These are phyloP conservation scores for Radopholus similis DNA, from an alignment of 1,140 invertebrate species.

Conservation along the genomic window DNA sequence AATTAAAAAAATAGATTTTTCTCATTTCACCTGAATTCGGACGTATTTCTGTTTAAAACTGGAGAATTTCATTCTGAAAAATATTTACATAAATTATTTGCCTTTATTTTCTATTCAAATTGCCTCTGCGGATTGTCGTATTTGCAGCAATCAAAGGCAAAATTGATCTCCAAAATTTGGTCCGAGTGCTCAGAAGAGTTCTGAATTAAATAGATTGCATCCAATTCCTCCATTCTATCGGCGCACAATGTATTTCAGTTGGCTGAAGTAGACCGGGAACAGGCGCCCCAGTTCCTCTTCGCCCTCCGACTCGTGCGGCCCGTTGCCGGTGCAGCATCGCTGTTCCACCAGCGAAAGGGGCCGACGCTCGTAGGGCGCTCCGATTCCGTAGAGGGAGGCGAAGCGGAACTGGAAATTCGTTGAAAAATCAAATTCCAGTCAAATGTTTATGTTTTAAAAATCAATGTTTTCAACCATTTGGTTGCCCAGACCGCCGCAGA, in stretches of 20 bases:
- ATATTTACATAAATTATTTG: too few species aligned
- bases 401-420: constrained; percentile 1
- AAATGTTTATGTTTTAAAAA: neutral
- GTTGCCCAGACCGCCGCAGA: neutral
- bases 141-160: neutral
- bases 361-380: neutral
- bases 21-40: too few species aligned
- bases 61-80: too few species aligned
- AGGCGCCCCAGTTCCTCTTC: neutral
- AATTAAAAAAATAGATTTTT: too few species aligned
- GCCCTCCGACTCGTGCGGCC: neutral
- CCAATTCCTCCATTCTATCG: neutral
- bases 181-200: neutral
- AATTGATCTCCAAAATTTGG: neutral
- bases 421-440: neutral
- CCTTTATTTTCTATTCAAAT: too few species aligned
- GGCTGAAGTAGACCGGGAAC: neutral
- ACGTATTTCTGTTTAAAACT: too few species aligned
- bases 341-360: neutral
- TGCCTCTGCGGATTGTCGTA: neutral
- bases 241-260: neutral
- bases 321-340: neutral
- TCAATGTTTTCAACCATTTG: neutral
- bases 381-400: constrained; percentile 9
- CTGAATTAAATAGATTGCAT: neutral